phyloP scores from a whole-genome alignment of 2,797 vertebrate genomes.

The Loris lydekkerianus region DNA sequence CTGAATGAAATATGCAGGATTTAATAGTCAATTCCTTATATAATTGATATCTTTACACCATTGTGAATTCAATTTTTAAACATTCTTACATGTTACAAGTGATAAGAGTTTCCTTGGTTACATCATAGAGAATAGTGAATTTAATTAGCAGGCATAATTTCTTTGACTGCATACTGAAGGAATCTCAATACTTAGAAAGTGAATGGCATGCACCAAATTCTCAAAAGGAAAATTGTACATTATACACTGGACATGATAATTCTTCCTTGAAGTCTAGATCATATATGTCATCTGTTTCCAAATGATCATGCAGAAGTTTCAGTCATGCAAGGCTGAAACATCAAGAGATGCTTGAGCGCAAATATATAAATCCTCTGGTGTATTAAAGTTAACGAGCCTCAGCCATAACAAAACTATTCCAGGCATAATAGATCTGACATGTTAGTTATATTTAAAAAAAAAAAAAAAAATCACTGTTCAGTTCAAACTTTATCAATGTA shows the following conservation, averaged over 20 bases:
- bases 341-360: not conserved
- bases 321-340: not conserved
- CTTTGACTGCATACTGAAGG: not conserved
- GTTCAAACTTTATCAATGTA: not conserved
- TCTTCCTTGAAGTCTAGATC: not conserved
- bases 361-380: not conserved
- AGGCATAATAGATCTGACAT: not conserved
- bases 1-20: not conserved
- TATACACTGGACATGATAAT: not conserved
- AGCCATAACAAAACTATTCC: not conserved
- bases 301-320: not conserved
- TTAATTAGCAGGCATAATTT: not conserved
- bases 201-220: not conserved
- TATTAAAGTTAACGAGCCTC: not conserved
- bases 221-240: not conserved
- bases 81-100: not conserved
- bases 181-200: not conserved
- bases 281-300: no score
- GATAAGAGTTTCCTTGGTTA: not conserved
- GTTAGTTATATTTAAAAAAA: not conserved
- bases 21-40: not conserved
- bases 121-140: not conserved
- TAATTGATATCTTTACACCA: not conserved
- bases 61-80: constrained; percentile 27
- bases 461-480: not conserved